Base-by-base conservation (phyloP, 1,140 invertebrate genomes). In the Drosophila malerkotliana region DNA sequence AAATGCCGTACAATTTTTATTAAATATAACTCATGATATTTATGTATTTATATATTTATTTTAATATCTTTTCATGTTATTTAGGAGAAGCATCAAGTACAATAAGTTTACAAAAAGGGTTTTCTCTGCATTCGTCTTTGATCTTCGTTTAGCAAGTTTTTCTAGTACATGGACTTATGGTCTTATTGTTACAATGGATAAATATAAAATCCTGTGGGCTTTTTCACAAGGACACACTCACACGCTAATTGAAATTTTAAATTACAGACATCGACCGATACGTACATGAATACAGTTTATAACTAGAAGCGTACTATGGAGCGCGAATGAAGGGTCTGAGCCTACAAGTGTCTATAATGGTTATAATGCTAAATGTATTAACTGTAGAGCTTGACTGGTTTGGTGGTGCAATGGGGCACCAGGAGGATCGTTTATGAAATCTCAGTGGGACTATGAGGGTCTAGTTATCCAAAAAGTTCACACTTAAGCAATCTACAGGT, bases 401-500 rank as follows among this genome's bases (percentile, higher is more conserved):
- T 47, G 37, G 21, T 4, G 32, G 52, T 21, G 24, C 24, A 30
- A 10, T 34, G 37, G 26, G 21, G 6, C 69, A 37, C 34, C 34
- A 4, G 34, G 34, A 37, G 34, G 34, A 37, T 12, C 10, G 34
- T 12, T 37, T 37, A 10, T 9, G 32, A 32, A 32, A 10, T 32
- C 32, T 32, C 9, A 37, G 34, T 37, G 34, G 34, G 34, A 10
- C 34, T 37, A 12, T n/a, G 7, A 12, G 10, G 34, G 34, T 10
- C 34, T 37, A 37, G 10, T 10, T 37, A 3, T 37, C 10, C 34
- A 15, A 41, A 5, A 18, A 18, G 39, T 15, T 44, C 39, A 15
- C 4, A 9, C 3, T 45, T 4, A 4, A 37, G 32, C 41, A 14
- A 51, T 62, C 94, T 93, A 96, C 74, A 96, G 93, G 83, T 95